Base-by-base conservation (phyloP, 2,797 vertebrate species). In the Sebastiscus albofasciatus region DNA sequence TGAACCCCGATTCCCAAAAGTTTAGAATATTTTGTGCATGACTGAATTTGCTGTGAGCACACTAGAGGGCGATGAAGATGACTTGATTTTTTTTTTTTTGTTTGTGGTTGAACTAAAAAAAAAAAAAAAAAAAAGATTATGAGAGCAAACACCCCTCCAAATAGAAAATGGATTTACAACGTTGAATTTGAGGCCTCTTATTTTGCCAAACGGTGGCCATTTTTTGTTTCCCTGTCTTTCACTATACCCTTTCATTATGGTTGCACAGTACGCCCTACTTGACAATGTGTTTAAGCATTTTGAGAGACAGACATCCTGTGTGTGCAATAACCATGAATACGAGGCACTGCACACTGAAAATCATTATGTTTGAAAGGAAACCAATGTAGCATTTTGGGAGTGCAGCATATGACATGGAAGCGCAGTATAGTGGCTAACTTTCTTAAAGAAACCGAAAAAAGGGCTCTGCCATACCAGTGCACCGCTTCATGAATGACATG, bases 401-500 rank as follows among this genome's bases (percentile, higher is more conserved):
- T 79, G 79, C 79, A 89, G 86, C 82, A 33, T 77, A 75, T 64
- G 75, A 83, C 46, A 54, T 71, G 66, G 65, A 74, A 77, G 78
- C 36, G 66, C 72, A 78, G 73, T 68, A 39, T 68, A 39, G 80
- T 79, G 69, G 72, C 67, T 71, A 73, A 87, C 76, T 88, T 87
- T 90, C 78, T 85, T 82, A 67, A 79, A 84, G 85, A 90, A 85
- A 86, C 66, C 75, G 79, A 76, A 72, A 86, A 91, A 94, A 95
- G 94, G 94, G 94, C 94, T 95, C 82, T 90, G 90, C 88, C 87
- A 90, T 92, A 88, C 77, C 90, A 92, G 89, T 86, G 88, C 90
- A 91, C 90, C 73, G 89, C 91, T 92, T 90, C 86, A 84, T 81
- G 68, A 81, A 83, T 87, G 83, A 91, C 36, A 39, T 62, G 78